phyloP scores from a whole-genome alignment of 2,797 vertebrate species.

The Mus minutoides region DNA sequence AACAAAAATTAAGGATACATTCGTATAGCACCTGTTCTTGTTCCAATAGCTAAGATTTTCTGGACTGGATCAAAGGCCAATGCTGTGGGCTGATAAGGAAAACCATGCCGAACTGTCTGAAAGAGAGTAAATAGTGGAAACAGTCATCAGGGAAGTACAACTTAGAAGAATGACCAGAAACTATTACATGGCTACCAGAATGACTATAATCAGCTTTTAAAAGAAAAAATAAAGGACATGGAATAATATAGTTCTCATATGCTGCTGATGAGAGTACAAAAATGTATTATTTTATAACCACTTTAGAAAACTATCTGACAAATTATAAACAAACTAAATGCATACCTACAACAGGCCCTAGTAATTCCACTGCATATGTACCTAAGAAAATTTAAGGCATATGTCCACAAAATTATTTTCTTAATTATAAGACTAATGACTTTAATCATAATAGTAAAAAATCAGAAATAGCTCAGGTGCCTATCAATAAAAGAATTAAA shows the following conservation, averaged over 20 bases:
- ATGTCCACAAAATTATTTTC: conserved; percentile 18
- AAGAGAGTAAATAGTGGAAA: conserved; percentile 82
- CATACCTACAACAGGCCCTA: not conserved
- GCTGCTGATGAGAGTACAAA: conserved; percentile 4
- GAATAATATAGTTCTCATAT: not conserved
- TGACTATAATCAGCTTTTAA: conserved; percentile 62
- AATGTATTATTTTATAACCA: conserved; percentile 28
- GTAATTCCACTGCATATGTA: conserved; percentile 15
- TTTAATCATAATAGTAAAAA: conserved; percentile 38
- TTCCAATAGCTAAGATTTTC: conserved; percentile 97
- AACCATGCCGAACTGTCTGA: conserved; percentile 98
- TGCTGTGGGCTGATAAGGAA: conserved; percentile 96
- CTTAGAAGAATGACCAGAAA: conserved; percentile 46
- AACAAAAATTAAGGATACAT: conserved; percentile 96
- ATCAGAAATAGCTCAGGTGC: not conserved
- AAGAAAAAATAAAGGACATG: conserved; percentile 32
- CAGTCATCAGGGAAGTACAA: conserved; percentile 48
- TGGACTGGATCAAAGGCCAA: conserved; percentile 98
- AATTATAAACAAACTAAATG: conserved; percentile 50
- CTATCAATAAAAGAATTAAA: conserved; percentile 46
- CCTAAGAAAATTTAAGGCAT: conserved; percentile 20
- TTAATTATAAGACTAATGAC: not conserved
- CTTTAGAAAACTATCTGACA: not conserved
- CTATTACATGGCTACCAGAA: not conserved
- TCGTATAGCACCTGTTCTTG: conserved; percentile 95